phyloP scores from a whole-genome alignment of 2,797 vertebrate species.

The Phalloptychus januarius region DNA sequence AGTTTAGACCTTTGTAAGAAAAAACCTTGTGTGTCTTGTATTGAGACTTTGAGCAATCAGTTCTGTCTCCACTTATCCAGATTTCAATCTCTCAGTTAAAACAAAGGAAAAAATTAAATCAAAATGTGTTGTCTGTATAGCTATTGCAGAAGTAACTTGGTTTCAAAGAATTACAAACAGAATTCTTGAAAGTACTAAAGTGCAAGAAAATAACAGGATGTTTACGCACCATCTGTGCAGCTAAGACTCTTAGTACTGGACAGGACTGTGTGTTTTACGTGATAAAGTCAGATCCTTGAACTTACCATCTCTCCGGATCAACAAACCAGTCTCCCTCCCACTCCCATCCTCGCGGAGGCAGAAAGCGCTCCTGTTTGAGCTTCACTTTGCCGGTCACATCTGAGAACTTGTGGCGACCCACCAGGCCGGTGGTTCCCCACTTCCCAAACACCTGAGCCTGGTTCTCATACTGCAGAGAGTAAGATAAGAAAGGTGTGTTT shows the following conservation, averaged over 20 bases:
- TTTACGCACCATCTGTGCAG: conserved; percentile 3
- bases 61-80: neutral
- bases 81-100: neutral
- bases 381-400: conserved; percentile 97
- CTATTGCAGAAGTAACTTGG: neutral
- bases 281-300: conserved; percentile 10
- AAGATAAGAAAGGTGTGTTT: neutral
- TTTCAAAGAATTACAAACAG: conserved; percentile 11
- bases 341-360: conserved; percentile 93
- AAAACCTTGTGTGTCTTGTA: neutral
- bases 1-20: neutral
- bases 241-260: neutral
- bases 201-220: conserved; percentile 37
- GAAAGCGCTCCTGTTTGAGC: conserved; percentile 92
- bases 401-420: conserved; percentile 92
- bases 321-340: conserved; percentile 94
- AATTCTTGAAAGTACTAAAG: neutral
- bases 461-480: conserved; percentile 90
- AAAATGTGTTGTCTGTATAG: neutral
- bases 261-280: neutral
- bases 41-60: neutral
- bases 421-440: conserved; percentile 94
- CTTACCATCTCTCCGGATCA: conserved; percentile 91
- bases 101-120: neutral
- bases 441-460: conserved; percentile 93